phyloP scores from a whole-genome alignment of 2,888 invertebrate species.

The Drepanosiphum platanoidis region DNA sequence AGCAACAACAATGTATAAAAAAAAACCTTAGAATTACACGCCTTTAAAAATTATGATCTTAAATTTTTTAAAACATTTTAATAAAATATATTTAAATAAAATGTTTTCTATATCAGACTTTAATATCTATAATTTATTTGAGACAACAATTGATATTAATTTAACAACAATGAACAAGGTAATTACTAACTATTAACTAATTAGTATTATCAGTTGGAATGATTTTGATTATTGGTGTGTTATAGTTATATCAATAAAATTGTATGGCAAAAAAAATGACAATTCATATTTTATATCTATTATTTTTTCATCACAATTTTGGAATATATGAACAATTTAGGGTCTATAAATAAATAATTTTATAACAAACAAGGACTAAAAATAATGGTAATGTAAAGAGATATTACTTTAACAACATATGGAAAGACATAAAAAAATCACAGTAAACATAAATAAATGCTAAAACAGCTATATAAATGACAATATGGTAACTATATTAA shows the following conservation, averaged over 20 bases:
- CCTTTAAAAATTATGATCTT: no score
- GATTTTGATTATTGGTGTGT: slow-evolving; percentile 17
- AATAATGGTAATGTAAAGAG: slow-evolving; percentile 7
- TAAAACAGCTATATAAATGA: neutral
- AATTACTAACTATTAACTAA: slow-evolving; percentile 2
- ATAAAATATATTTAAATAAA: no score
- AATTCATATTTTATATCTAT: slow-evolving; percentile 5
- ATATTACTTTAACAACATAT: neutral
- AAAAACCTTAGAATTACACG: no score
- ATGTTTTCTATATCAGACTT: no score
- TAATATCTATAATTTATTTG: neutral
- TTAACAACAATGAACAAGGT: neutral
- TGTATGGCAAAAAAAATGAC: slow-evolving; percentile 11
- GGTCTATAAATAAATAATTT: no score
- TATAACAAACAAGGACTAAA: no score
- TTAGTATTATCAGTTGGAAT: slow-evolving; percentile 37
- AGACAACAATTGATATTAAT: slow-evolving; percentile 11
- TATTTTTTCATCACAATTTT: no score
- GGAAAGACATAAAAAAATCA: slow-evolving; percentile 17
- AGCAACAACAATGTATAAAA: no score
- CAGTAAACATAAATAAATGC: slow-evolving; percentile 11
- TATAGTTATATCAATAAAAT: neutral
- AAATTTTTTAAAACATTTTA: no score
- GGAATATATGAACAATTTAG: no score
- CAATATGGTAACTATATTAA: slow-evolving; percentile 24